phyloP scores from a whole-genome alignment of 2,888 invertebrate species.

The Stenichneumon culpator region DNA sequence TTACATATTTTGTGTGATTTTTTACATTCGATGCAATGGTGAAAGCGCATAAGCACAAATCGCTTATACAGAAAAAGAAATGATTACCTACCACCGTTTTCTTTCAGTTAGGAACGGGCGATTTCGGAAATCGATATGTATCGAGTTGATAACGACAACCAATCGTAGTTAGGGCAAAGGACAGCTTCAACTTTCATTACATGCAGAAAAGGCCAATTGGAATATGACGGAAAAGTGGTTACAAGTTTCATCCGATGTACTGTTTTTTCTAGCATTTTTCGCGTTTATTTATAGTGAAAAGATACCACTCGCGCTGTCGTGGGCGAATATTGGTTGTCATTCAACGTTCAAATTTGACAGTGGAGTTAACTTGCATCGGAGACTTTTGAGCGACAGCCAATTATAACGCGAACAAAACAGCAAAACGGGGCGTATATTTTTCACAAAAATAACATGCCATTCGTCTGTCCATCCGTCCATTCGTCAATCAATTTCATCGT shows the following conservation, averaged over 20 bases:
- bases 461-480: too few relatives aligned
- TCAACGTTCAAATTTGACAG: background rate
- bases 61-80: too few relatives aligned
- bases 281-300: background rate
- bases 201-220: background rate
- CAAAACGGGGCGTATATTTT: background rate
- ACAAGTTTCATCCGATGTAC: background rate
- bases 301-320: background rate
- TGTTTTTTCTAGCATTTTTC: background rate
- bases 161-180: background rate
- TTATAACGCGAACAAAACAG: background rate
- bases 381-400: background rate
- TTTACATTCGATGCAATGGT: background rate
- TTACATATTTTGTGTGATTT: constrained; percentile 31
- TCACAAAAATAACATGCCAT: too few relatives aligned
- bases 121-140: background rate
- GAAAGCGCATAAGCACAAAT: too few relatives aligned
- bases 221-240: background rate
- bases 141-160: background rate
- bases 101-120: background rate
- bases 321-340: background rate
- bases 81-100: too few relatives aligned
- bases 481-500: too few relatives aligned
- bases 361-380: background rate
- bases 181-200: background rate